Evolutionary conservation across 2,797 vertebrate species (phyloP).

Genomic region (Rousettus madagascariensis): DNA sequence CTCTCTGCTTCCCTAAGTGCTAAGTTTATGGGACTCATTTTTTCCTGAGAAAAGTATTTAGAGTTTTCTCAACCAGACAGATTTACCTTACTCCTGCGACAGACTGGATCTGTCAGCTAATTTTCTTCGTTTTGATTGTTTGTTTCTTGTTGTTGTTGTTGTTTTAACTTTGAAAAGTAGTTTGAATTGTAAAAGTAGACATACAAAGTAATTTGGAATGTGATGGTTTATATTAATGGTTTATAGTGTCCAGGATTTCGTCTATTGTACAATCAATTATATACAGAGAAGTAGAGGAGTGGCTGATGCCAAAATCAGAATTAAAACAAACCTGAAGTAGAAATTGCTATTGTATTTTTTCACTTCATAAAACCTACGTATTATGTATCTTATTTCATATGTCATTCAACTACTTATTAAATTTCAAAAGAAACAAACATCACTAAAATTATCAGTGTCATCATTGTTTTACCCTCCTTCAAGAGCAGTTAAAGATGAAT

Average conservation of each 20-base stretch:
- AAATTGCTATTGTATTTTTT: not conserved
- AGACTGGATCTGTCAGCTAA: not conserved
- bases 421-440: conserved; percentile 32
- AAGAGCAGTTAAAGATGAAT: not conserved
- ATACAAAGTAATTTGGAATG: not conserved
- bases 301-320: not conserved
- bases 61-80: not conserved
- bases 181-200: not conserved
- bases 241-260: not conserved
- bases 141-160: too few species aligned
- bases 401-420: conserved; percentile 10
- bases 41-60: not conserved
- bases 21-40: not conserved
- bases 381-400: not conserved
- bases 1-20: not conserved
- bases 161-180: not conserved
- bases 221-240: not conserved
- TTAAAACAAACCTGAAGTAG: not conserved
- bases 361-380: not conserved
- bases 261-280: not conserved
- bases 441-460: not conserved
- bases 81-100: conserved; percentile 30
- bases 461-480: not conserved
- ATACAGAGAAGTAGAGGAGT: not conserved
- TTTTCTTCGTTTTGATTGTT: not conserved